Percentiles rank a stretch among this genome's conserved stretches.
Conservation (phyloP, 1,140 invertebrate species). For the Trachymyrmex septentrionalis region DNA sequence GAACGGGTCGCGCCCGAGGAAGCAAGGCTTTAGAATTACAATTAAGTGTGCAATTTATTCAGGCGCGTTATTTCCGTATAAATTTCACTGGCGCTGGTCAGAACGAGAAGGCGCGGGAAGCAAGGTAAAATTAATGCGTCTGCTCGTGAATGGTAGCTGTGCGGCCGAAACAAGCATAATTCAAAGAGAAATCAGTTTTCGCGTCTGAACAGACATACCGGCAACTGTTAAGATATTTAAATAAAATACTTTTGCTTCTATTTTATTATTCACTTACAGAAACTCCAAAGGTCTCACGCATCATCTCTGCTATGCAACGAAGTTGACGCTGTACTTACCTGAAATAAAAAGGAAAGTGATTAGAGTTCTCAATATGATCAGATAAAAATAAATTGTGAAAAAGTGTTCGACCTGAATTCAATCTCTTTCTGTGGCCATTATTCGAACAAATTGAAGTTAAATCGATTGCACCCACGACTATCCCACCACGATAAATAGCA, state of each 20-base stretch:
- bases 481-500: slow-evolving; percentile 62
- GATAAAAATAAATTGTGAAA: slow-evolving; percentile 17
- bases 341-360: slow-evolving; percentile 60
- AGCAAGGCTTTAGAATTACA: slow-evolving; percentile 74
- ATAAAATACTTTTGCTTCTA: neutral
- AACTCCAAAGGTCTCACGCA: neutral
- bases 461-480: slow-evolving; percentile 23
- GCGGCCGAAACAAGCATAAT: slow-evolving; percentile 43
- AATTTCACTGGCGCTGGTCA: slow-evolving; percentile 66
- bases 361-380: neutral
- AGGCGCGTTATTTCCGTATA: slow-evolving; percentile 68
- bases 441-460: slow-evolving; percentile 16
- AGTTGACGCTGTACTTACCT: slow-evolving; percentile 68
- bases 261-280: slow-evolving; percentile 32
- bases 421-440: neutral
- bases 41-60: slow-evolving; percentile 77
- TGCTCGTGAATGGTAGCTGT: slow-evolving; percentile 36
- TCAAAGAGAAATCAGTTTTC: slow-evolving; percentile 46
- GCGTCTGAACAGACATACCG: neutral
- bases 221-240: neutral
- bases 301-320: neutral
- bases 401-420: neutral
- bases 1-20: slow-evolving; percentile 54
- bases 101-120: slow-evolving; percentile 30
- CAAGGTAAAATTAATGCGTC: slow-evolving; percentile 74